phyloP scores from a whole-genome alignment of 2,888 invertebrate species.

The Gymnoscelis rufifasciata region DNA sequence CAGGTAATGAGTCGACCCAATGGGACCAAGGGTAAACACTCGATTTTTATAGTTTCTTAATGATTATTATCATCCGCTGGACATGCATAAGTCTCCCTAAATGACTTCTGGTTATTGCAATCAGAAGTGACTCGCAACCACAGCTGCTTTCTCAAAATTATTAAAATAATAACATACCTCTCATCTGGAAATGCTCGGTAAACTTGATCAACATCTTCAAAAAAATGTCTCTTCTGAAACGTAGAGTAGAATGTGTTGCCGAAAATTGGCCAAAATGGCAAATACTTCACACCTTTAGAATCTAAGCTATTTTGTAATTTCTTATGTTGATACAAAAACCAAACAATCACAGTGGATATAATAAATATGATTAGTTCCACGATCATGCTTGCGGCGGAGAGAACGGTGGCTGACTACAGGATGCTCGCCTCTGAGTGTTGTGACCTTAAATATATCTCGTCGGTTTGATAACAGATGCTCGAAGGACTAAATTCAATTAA shows the following conservation, averaged over 20 bases:
- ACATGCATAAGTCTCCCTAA: too few relatives aligned
- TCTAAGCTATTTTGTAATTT: conserved; percentile 42
- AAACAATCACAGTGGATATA: conserved; percentile 39
- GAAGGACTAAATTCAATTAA: too few relatives aligned
- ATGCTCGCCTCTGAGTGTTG: background rate
- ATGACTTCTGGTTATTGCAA: too few relatives aligned
- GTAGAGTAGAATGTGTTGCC: conserved; percentile 47
- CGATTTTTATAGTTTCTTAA: too few relatives aligned
- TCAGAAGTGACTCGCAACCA: too few relatives aligned
- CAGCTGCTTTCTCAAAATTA: too few relatives aligned
- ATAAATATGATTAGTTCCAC: conserved; percentile 50
- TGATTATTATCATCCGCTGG: too few relatives aligned
- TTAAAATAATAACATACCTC: too few relatives aligned
- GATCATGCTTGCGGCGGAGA: conserved; percentile 43
- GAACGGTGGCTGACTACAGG: background rate
- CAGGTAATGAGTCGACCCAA: too few relatives aligned
- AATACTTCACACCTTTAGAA: conserved; percentile 44
- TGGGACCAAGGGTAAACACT: too few relatives aligned
- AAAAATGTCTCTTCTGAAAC: conserved; percentile 40
- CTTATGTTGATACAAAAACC: conserved; percentile 42
- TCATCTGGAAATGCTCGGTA: conserved; percentile 58
- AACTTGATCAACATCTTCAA: conserved; percentile 46
- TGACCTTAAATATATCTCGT: too few relatives aligned
- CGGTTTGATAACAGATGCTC: too few relatives aligned
- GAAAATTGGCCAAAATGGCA: conserved; percentile 54